Percentiles rank a stretch among this genome's conserved stretches.
Evolutionary conservation across 2,888 invertebrate species (phyloP).

Genomic region (Drosophila birchii): DNA sequence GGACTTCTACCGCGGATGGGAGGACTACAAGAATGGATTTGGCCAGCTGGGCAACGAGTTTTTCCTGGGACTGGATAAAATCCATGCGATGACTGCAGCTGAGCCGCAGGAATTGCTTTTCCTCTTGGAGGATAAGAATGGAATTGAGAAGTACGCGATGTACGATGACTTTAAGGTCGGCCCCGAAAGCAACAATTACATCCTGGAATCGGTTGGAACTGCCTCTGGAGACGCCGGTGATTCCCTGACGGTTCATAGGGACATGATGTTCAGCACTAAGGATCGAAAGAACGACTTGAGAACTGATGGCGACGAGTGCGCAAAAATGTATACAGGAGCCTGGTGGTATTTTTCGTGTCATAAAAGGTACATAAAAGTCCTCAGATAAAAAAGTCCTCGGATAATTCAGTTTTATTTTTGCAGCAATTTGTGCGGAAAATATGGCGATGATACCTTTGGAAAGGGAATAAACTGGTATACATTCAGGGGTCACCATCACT

Average conservation of each 20-base stretch:
- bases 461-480: constrained; percentile 7
- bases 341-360: constrained; percentile 21
- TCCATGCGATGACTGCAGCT: not conserved
- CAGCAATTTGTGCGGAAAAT: not conserved
- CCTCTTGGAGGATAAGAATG: too few species aligned
- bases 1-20: constrained; percentile 1
- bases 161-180: constrained; percentile 2
- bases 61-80: constrained; percentile 21
- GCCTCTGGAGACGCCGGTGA: constrained; percentile 1
- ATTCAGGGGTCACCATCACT: not conserved
- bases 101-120: too few species aligned
- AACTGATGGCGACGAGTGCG: not conserved
- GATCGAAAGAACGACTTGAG: not conserved
- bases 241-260: not conserved
- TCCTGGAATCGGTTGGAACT: constrained; percentile 8
- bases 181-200: constrained; percentile 2
- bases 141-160: too few species aligned
- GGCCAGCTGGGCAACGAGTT: constrained; percentile 16
- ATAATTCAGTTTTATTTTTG: too few species aligned
- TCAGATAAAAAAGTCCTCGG: too few species aligned
- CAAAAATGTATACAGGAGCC: constrained; percentile 1
- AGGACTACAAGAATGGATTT: constrained; percentile 22
- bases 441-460: constrained; percentile 8
- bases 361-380: not conserved
- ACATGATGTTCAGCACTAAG: constrained; percentile 2